Conservation (phyloP, 2,797 vertebrate genomes). For the Anguilla anguilla region DNA sequence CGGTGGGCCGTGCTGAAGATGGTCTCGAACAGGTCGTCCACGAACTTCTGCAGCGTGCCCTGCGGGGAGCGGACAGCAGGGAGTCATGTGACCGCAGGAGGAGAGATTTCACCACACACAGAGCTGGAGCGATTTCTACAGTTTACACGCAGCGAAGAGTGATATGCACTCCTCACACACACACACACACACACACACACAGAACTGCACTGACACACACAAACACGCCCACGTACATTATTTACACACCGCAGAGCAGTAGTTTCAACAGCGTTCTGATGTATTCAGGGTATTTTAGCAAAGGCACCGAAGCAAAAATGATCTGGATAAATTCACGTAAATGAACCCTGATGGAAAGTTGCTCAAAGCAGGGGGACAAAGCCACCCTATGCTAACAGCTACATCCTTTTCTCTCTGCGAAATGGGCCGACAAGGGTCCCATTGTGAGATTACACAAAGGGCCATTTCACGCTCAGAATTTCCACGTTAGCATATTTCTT, state of each 20-base stretch:
- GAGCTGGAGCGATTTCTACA: background rate
- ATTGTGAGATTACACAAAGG: background rate
- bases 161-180: background rate
- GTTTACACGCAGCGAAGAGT: background rate
- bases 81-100: background rate
- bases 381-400: background rate
- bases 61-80: conserved; percentile 49
- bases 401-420: background rate
- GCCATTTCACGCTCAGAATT: background rate
- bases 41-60: conserved; percentile 95
- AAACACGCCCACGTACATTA: background rate
- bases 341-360: background rate
- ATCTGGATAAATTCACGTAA: background rate
- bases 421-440: conserved; percentile 5
- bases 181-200: background rate
- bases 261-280: background rate
- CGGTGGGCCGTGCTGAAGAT: conserved; percentile 96
- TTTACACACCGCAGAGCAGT: background rate
- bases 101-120: conserved; percentile 7
- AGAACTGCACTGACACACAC: background rate
- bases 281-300: background rate
- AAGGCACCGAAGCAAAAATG: background rate
- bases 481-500: background rate
- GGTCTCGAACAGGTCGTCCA: conserved; percentile 95
- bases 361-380: background rate